These are phyloP conservation scores for Melanotaenia nigrans DNA, from an alignment of 2,797 vertebrate genomes.

Conservation along the genomic window DNA sequence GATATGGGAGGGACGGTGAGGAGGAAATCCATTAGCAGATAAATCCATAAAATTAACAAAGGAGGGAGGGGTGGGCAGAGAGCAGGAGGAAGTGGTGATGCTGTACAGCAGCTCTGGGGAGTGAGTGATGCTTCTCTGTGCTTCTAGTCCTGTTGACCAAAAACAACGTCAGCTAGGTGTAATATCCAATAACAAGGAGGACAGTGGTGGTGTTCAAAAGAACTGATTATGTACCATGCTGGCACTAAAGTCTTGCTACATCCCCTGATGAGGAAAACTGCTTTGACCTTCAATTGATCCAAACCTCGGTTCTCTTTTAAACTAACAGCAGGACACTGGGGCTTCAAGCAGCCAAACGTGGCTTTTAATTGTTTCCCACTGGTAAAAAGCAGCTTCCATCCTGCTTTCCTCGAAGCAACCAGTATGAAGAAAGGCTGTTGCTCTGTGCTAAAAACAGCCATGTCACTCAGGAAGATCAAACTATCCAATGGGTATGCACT, in stretches of 20 bases:
- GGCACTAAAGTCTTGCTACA: constrained; percentile 36
- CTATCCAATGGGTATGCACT: constrained; percentile 79
- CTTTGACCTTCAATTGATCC: constrained; percentile 68
- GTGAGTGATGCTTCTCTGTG: constrained; percentile 40
- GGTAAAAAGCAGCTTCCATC: constrained; percentile 52
- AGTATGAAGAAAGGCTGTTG: constrained; percentile 70
- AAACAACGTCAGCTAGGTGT: constrained; percentile 51
- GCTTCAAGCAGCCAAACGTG: constrained; percentile 51
- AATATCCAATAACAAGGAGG: constrained; percentile 44
- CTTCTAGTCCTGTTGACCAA: constrained; percentile 39
- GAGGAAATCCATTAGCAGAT: constrained; percentile 77
- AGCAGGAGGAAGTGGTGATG: constrained; percentile 48
- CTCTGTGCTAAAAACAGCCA: constrained; percentile 79
- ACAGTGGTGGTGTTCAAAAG: constrained; percentile 32
- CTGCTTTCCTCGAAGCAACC: constrained; percentile 61
- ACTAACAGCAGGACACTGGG: constrained; percentile 49
- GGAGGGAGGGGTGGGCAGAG: constrained; percentile 48
- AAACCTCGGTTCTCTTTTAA: constrained; percentile 43
- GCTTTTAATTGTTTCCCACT: constrained; percentile 55
- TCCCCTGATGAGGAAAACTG: constrained; percentile 51
- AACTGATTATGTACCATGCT: constrained; percentile 38
- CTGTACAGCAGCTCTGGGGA: constrained; percentile 32
- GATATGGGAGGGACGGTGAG: constrained; percentile 62
- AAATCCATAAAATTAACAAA: constrained; percentile 81
- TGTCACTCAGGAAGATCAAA: constrained; percentile 81